Evolutionary conservation across 2,888 invertebrate species (phyloP), one percentile per base, ranked within the genome.

Genomic region (Amphipoea lucens): DNA sequence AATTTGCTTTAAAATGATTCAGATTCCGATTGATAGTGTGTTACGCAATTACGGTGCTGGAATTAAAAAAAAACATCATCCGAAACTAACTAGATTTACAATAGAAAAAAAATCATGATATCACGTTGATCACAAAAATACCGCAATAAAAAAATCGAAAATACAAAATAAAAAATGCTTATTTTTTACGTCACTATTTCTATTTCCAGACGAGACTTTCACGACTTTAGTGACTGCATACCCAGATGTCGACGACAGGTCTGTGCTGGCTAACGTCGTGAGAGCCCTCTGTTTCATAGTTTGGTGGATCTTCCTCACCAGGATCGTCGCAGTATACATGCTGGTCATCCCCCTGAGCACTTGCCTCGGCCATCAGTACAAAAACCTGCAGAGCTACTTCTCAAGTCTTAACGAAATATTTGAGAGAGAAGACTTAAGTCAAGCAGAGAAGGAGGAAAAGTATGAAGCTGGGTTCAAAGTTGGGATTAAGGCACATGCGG

Each of bases 341-440:
- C 76, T 92, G 29, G 85, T 93, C 51, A 86, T 92, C 5, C 75
- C 88, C 5, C 72, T 92, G 9, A 87, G 89, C 0, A 90, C 90
- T 0, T 84, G 88, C 65, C 88, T 92, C 7, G 91, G 92, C 42
- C 87, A 92, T 74, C 95, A 95, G 85, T 95, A 89, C 77, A 91
- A 88, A 72, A 93, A 93, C 78, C 73, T 95, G 48, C 90, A 92
- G 45, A 92, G 91, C 40, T 95, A 95, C 84, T 95, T 95, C 85
- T 74, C 81, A 42, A 90, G 85, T 14, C 91, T 95, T 0, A 84
- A 86, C 7, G 67, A 87, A 0, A 93, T 95, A 67, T 95, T 95
- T 76, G 82, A 89, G 6, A 84, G 74, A 17, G 54, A 86, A 0
- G 76, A 89, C 62, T 68, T 89, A n/a, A 84, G 79, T 42, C 93